Base-by-base conservation (phyloP, 2,797 vertebrate species). In the Xiphophorus birchmanni region DNA sequence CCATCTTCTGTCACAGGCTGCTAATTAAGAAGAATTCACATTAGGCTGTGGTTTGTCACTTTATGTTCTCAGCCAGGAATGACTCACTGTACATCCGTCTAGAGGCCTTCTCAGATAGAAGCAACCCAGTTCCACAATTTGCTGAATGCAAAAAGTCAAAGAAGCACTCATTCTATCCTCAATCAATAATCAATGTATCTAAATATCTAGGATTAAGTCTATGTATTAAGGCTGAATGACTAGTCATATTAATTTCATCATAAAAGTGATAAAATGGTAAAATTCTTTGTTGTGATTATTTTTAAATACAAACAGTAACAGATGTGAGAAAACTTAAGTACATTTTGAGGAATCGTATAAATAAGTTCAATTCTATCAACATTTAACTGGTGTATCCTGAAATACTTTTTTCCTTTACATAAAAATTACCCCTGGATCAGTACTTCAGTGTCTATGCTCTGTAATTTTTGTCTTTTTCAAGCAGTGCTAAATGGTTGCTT, bases 41-140 rank as follows among this genome's bases (percentile, higher is more conserved):
- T 77, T 40, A 40, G 42, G 1, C 21, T 44, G 54, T 69, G 69
- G 23, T 80, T 74, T 69, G 63, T 78, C 75, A 75, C 4, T 35
- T 67, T 44, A 5, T 75, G 50, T 52, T 69, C 74, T 81, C 69
- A 42, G 42, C 44, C 74, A 35, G 58, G 17, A 48, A 77, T 40
- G 60, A 44, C 40, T 67, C 21, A 50, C 35, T 82, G 18, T 56
- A 9, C 11, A 12, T 71, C 65, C 56, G 15, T 42, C 0, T 26
- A 32, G 73, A 35, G 76, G 58, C 21, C 65, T n/a, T 0, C 0
- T 15, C 9, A 4, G 15, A 52, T 5, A 15, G 40, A 73, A 26
- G 2, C 8, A 1, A 13, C 18, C 35, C 37, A 54, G 76, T 76
- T 80, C n/a, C n/a, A 0, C 1, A 65, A 56, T 74, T 73, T 75